Base-by-base conservation (phyloP, 2,797 vertebrate species). In the Falco naumanni region DNA sequence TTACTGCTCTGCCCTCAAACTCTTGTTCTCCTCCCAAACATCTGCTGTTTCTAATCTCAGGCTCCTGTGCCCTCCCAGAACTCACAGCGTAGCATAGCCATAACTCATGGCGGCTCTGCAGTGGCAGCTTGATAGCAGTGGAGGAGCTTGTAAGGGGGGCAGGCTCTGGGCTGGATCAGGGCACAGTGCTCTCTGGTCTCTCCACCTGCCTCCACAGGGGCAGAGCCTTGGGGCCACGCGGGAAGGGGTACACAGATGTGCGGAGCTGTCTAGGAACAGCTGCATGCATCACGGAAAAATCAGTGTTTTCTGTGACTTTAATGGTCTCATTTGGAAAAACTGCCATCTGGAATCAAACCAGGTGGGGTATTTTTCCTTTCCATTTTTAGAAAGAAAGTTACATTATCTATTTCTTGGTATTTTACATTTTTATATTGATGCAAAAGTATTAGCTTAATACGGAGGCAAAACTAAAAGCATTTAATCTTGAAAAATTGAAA, bases 1-100 rank as follows among this genome's bases (percentile, higher is more conserved):
- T 13, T 24, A 20, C 11, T 50, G 10, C 29, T 82, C 76, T 47
- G 26, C 22, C 77, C 45, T 61, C 22, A n/a, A 5, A 29, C 17
- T 45, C n/a, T 10, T 25, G 4, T 26, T 39, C 41, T 72, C 29
- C 29, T n/a, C 26, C 21, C 65, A 24, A 50, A 17, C 11, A 22
- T 47, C 18, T 87, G 57, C 57, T 65, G 26, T 26, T 75, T 43
- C 20, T 39, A 6, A 13, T 13, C 16, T n/a, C 11, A 17, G 16
- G 13, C 37, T 74, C n/a, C 51, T 5, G 2, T 8, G 16, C 54
- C 54, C 48, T 70, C 26, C n/a, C 47, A n/a, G 70, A 34, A 3
- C 25, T 22, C 34, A 3, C 5, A 2, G 39, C 1, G 2, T 1
- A 8, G 16, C 1, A 6, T 5, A 37, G 48, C 48, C n/a, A 1